Evolutionary conservation across 2,888 invertebrate genomes (phyloP).

Genomic region (Amitus sp.): DNA sequence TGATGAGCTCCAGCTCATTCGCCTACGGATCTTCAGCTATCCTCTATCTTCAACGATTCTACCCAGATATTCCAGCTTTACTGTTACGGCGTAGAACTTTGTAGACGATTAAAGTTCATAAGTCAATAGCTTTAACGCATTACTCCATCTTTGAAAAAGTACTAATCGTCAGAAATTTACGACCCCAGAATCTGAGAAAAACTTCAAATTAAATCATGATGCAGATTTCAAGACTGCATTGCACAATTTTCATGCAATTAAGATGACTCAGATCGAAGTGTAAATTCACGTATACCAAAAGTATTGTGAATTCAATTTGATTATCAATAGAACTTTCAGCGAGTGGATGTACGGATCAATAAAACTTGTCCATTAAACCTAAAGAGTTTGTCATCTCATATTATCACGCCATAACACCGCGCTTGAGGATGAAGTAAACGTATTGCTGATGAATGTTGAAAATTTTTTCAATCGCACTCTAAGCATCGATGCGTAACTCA

Average conservation of each 20-base stretch:
- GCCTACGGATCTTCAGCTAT: conserved; percentile 31
- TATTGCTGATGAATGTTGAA: too few species aligned
- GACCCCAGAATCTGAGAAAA: not conserved
- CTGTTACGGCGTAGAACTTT: conserved; percentile 39
- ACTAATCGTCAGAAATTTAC: not conserved
- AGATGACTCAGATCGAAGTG: too few species aligned
- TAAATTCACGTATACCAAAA: too few species aligned
- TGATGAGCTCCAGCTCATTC: conserved; percentile 60
- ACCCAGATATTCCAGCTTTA: conserved; percentile 39
- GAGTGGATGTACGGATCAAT: too few species aligned
- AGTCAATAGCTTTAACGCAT: conserved; percentile 30
- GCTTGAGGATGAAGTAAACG: too few species aligned
- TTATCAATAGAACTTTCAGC: too few species aligned
- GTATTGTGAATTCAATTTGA: too few species aligned
- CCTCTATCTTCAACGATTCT: conserved; percentile 44
- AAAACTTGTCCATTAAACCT: too few species aligned
- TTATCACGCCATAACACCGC: too few species aligned
- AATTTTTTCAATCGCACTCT: too few species aligned
- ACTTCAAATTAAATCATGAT: not conserved
- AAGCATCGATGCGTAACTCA: too few species aligned
- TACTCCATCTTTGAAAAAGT: not conserved
- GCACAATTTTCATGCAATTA: not conserved
- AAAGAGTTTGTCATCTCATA: too few species aligned
- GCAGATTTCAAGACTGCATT: not conserved
- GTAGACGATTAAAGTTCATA: conserved; percentile 42